Evolutionary conservation across 2,113 vertebrate species (phyloP), one percentile per base, ranked within the genome.

Genomic region (Apteryx owenii): DNA sequence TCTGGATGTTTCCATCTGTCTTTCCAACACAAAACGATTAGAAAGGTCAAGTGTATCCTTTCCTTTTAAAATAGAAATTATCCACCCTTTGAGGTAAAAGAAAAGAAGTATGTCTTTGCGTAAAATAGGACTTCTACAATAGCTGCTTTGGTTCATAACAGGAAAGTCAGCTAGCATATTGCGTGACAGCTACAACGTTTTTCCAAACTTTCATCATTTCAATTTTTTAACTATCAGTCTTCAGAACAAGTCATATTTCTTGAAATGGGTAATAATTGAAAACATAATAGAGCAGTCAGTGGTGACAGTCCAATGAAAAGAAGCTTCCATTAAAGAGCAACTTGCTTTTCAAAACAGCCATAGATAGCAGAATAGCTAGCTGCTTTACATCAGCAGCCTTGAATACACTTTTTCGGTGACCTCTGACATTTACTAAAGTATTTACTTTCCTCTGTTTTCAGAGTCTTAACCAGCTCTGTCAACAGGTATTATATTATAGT

Each of bases 241-340:
- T 86, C 56, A 88, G 72, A 92, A 95, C 12, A 86, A 75, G 72
- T 51, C 5, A 21, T 61, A 36, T 80, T 88, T 93, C 84, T 85
- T 54, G 10, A 71, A 80, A 91, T 42, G 44, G 54, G 44, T 16
- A 86, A 76, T 83, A 88, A 93, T 23, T 93, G 72, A 96, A 81
- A 50, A 84, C 46, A 94, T 66, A 96, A 96, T 91, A 86, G 88
- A 93, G 42, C 82, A 94, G 80, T 78, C 85, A 94, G 46, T 78
- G 54, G 68, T 88, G 92, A 94, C 82, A 95, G 60, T 81, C 76
- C 90, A 68, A 53, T 90, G 90, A 94, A 94, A 96, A 92, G 85
- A 89, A 29, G 50, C 88, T 93, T 83, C 85, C 85, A 78, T 90
- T 86, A 86, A 76, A 88, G 88, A 76, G 51, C 28, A 95, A 71